Conservation (phyloP, 1,140 invertebrate genomes). For the Temnothorax nylanderi region DNA sequence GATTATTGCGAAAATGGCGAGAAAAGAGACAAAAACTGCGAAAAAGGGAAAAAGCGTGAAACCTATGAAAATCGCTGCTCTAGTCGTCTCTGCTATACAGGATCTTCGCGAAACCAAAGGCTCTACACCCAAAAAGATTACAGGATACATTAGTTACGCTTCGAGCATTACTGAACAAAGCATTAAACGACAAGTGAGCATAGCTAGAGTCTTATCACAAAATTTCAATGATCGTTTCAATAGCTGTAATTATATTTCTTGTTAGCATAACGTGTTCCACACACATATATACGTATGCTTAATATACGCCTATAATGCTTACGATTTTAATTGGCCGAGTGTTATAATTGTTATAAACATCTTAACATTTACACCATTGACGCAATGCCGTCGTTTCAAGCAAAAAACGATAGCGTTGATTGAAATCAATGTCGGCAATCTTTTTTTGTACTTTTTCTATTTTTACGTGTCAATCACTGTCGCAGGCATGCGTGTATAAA, state of each 20-base stretch:
- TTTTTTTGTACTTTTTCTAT: constrained; percentile 22
- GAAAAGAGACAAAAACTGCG: constrained; percentile 1
- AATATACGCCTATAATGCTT: background rate
- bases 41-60: constrained; percentile 48
- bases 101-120: constrained; percentile 78
- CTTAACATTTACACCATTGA: constrained; percentile 9
- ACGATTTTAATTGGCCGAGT: background rate
- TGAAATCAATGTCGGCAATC: constrained; percentile 32
- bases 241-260: background rate
- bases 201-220: background rate
- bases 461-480: constrained; percentile 53
- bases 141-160: constrained; percentile 76
- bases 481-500: constrained; percentile 40
- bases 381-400: background rate
- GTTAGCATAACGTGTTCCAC: background rate
- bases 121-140: constrained; percentile 75
- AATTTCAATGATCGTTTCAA: background rate
- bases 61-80: constrained; percentile 77
- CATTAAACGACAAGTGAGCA: constrained; percentile 78
- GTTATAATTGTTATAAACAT: background rate
- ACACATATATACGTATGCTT: background rate
- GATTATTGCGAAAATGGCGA: constrained; percentile 31
- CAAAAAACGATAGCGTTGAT: constrained; percentile 39
- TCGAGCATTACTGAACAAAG: constrained; percentile 70
- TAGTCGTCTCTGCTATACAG: constrained; percentile 79